These are phyloP conservation scores for Pluvialis apricaria DNA, from an alignment of 2,113 vertebrate species.

Conservation along the genomic window DNA sequence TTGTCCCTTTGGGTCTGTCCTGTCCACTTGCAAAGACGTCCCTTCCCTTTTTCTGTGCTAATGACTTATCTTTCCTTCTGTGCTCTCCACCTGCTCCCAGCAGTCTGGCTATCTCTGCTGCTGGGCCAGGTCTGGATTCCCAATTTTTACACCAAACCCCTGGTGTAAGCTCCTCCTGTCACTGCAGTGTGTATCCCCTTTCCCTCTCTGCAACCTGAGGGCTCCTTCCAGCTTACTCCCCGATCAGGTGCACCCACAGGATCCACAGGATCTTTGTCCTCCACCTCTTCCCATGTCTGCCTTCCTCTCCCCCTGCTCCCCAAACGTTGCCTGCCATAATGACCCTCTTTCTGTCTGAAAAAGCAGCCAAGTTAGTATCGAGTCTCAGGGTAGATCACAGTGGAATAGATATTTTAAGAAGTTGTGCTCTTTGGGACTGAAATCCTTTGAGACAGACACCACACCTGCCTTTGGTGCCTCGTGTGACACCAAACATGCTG, in stretches of 20 bases:
- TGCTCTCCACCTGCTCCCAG: not conserved
- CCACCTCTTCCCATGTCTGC: not conserved
- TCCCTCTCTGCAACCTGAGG: not conserved
- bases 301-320: not conserved
- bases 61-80: not conserved
- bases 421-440: not conserved
- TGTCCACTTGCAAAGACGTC: not conserved
- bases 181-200: not conserved
- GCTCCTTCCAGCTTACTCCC: not conserved
- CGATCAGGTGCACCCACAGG: not conserved
- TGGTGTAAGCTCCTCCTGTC: not conserved
- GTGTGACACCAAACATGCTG: not conserved
- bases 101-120: not conserved
- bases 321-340: not conserved
- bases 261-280: not conserved
- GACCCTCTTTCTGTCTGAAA: not conserved
- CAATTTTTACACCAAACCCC: not conserved
- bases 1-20: not conserved
- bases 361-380: not conserved
- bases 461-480: slow-evolving; percentile 1
- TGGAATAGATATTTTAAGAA: not conserved
- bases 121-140: not conserved
- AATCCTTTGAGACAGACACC: not conserved
- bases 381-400: not conserved
- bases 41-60: not conserved